Conservation (phyloP, 2,113 vertebrate genomes). For the Rostratula benghalensis region DNA sequence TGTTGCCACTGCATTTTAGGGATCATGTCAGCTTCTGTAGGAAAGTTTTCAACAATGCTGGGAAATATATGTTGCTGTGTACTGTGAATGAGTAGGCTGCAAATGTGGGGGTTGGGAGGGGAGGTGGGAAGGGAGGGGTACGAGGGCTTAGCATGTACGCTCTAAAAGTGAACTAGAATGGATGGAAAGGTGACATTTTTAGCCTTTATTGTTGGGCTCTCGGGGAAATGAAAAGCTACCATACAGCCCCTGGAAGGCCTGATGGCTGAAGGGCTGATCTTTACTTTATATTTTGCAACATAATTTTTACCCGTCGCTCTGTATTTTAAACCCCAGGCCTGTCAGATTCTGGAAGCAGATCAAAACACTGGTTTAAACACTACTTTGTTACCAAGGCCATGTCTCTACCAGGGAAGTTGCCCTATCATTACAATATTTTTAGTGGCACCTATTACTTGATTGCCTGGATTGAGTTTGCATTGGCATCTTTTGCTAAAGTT, state of each 20-base stretch:
- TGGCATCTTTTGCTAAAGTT: background rate
- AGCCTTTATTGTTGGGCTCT: slow-evolving; percentile 60
- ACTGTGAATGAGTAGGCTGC: slow-evolving; percentile 40
- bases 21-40: slow-evolving; percentile 62
- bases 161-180: slow-evolving; percentile 27
- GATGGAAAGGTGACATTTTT: slow-evolving; percentile 56
- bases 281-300: slow-evolving; percentile 42
- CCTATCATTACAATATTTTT: background rate
- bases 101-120: slow-evolving; percentile 4
- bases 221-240: slow-evolving; percentile 51
- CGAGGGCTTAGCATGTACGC: slow-evolving; percentile 30
- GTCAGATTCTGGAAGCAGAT: slow-evolving; percentile 35
- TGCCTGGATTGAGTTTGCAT: background rate
- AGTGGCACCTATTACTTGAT: background rate
- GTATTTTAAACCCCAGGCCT: slow-evolving; percentile 25
- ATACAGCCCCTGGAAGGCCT: slow-evolving; percentile 58
- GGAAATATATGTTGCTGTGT: slow-evolving; percentile 47
- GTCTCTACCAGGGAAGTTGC: slow-evolving; percentile 52
- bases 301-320: slow-evolving; percentile 10
- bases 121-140: background rate
- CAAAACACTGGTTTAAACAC: slow-evolving; percentile 58
- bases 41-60: slow-evolving; percentile 14
- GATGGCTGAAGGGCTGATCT: slow-evolving; percentile 64
- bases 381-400: slow-evolving; percentile 43
- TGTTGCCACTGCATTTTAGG: slow-evolving; percentile 68